Evolutionary conservation across 1,140 invertebrate species (phyloP).

Genomic region (Centruroides sculpturatus): DNA sequence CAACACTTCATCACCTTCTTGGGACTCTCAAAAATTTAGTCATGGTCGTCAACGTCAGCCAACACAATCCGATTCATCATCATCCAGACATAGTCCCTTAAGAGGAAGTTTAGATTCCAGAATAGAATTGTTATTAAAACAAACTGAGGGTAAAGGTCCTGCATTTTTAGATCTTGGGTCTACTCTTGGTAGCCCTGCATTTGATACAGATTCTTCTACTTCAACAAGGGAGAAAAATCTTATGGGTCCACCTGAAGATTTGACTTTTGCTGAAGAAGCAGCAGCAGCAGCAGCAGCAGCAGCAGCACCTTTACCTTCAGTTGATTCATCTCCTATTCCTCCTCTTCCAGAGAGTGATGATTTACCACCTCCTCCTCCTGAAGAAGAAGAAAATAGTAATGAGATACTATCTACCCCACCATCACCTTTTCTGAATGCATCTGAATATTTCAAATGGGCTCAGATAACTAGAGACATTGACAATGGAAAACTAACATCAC

Average conservation of each 20-base stretch:
- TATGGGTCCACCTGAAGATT: not conserved
- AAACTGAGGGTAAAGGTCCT: constrained; percentile 22
- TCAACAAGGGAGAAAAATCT: constrained; percentile 1
- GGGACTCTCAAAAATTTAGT: constrained; percentile 1
- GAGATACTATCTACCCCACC: constrained; percentile 40
- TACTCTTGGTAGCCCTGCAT: constrained; percentile 3
- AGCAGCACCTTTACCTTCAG: constrained; percentile 2
- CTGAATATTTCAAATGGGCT: constrained; percentile 48
- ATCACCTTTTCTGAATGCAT: constrained; percentile 53
- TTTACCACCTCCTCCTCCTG: constrained; percentile 10
- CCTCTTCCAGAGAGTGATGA: constrained; percentile 19
- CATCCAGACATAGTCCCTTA: constrained; percentile 25
- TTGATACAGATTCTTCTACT: not conserved
- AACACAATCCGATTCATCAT: not conserved
- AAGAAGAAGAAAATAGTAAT: constrained; percentile 32
- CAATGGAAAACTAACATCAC: constrained; percentile 9
- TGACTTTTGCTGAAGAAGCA: not conserved
- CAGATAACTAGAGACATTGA: constrained; percentile 30
- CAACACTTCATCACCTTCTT: constrained; percentile 2
- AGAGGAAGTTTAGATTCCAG: constrained; percentile 46
- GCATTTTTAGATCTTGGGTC: constrained; percentile 10
- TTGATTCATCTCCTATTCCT: constrained; percentile 13
- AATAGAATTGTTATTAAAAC: constrained; percentile 76
- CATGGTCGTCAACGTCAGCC: not conserved
- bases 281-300: not conserved